These are phyloP conservation scores for Idris sp. DNA, from an alignment of 1,140 invertebrate genomes.

Conservation along the genomic window DNA sequence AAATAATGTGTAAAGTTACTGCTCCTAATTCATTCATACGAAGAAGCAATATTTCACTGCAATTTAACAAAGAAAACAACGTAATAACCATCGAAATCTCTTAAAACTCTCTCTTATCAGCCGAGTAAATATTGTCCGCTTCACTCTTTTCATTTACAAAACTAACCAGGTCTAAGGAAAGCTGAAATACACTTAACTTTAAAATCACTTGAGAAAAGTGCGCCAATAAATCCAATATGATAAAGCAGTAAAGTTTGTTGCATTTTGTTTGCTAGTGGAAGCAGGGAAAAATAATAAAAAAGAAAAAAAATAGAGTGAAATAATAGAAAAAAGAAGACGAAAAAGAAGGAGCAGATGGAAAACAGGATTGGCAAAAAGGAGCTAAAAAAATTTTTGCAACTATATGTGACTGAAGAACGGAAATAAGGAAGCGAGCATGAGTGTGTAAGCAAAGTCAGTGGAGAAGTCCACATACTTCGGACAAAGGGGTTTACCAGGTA, in stretches of 20 bases:
- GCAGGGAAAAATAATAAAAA: constrained; percentile 5
- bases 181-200: constrained; percentile 53
- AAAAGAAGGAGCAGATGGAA: no score
- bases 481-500: constrained; percentile 60
- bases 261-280: constrained; percentile 40
- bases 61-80: constrained; percentile 9
- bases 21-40: no score
- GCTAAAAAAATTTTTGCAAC: not conserved
- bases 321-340: not conserved
- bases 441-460: constrained; percentile 49
- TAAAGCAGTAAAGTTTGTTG: constrained; percentile 51
- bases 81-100: constrained; percentile 17
- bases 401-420: constrained; percentile 46
- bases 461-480: constrained; percentile 59
- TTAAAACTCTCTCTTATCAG: constrained; percentile 20
- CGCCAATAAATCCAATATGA: constrained; percentile 59
- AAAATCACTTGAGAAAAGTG: constrained; percentile 49
- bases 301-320: no score
- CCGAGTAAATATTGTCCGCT: constrained; percentile 37
- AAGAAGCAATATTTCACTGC: no score
- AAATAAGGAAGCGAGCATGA: constrained; percentile 38
- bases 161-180: constrained; percentile 26
- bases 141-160: constrained; percentile 48
- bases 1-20: no score
- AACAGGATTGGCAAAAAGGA: not conserved